Evolutionary conservation across 2,113 vertebrate genomes (phyloP).

Genomic region (Prunella himalayana): DNA sequence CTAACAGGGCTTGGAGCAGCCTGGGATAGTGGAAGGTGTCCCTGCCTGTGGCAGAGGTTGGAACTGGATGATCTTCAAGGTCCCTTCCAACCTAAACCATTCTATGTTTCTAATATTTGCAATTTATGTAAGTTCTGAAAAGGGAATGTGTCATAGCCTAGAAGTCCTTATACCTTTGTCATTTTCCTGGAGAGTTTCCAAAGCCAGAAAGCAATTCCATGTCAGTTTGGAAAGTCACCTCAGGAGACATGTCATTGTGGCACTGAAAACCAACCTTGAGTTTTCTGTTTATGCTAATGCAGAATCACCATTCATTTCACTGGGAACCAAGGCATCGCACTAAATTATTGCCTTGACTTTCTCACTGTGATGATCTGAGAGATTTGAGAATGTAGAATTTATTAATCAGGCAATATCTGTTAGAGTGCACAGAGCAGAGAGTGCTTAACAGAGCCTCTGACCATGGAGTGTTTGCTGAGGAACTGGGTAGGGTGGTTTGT

Average conservation of each 20-base stretch:
- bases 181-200: not conserved
- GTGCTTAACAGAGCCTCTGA: not conserved
- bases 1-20: not conserved
- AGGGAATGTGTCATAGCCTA: not conserved
- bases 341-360: not conserved
- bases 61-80: not conserved
- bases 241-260: not conserved
- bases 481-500: not conserved
- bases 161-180: not conserved
- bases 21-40: not conserved
- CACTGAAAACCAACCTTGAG: not conserved
- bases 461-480: not conserved
- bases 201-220: not conserved
- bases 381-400: not conserved
- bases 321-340: not conserved
- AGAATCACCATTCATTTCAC: not conserved
- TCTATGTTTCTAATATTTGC: not conserved
- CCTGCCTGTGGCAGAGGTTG: not conserved
- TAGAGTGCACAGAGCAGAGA: not conserved
- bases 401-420: not conserved
- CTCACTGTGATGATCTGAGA: not conserved
- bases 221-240: not conserved
- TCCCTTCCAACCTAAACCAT: not conserved
- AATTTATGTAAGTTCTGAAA: not conserved
- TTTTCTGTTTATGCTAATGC: not conserved